Evolutionary conservation across 1,140 invertebrate species (phyloP).

Genomic region (Luehdorfia chinensis): DNA sequence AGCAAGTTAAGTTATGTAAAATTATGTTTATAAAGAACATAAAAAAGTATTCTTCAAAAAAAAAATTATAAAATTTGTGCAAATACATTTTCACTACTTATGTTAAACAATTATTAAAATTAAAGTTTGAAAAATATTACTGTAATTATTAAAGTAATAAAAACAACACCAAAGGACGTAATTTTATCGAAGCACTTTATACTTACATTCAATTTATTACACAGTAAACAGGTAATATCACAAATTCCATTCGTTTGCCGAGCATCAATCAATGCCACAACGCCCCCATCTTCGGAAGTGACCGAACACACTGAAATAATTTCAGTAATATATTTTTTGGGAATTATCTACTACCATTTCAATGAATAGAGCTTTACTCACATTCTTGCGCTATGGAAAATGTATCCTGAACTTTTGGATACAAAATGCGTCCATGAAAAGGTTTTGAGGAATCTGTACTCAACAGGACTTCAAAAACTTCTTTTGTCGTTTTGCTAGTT

Average conservation of each 20-base stretch:
- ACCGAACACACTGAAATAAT: slow-evolving; percentile 51
- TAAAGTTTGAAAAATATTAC: too few species aligned
- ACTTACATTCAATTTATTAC: slow-evolving; percentile 62
- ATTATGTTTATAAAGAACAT: too few species aligned
- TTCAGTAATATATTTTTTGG: not conserved
- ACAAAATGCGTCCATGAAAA: slow-evolving; percentile 39
- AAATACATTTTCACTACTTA: too few species aligned
- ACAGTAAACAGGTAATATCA: slow-evolving; percentile 52
- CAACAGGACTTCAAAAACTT: slow-evolving; percentile 44
- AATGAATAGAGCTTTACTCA: too few species aligned
- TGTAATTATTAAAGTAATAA: too few species aligned
- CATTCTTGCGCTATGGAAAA: slow-evolving; percentile 57
- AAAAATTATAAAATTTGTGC: too few species aligned
- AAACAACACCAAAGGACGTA: too few species aligned
- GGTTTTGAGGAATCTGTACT: slow-evolving; percentile 32
- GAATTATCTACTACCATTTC: too few species aligned
- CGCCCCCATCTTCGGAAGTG: slow-evolving; percentile 44
- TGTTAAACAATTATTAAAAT: too few species aligned
- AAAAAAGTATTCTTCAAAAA: too few species aligned
- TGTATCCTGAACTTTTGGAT: slow-evolving; percentile 43
- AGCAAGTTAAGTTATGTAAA: too few species aligned
- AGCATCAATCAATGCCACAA: slow-evolving; percentile 55
- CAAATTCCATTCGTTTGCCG: slow-evolving; percentile 56
- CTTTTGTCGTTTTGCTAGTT: slow-evolving; percentile 35
- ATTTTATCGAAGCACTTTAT: too few species aligned